These are phyloP conservation scores for Pachydiplax longipennis DNA, from an alignment of 2,888 invertebrate genomes.

Conservation along the genomic window DNA sequence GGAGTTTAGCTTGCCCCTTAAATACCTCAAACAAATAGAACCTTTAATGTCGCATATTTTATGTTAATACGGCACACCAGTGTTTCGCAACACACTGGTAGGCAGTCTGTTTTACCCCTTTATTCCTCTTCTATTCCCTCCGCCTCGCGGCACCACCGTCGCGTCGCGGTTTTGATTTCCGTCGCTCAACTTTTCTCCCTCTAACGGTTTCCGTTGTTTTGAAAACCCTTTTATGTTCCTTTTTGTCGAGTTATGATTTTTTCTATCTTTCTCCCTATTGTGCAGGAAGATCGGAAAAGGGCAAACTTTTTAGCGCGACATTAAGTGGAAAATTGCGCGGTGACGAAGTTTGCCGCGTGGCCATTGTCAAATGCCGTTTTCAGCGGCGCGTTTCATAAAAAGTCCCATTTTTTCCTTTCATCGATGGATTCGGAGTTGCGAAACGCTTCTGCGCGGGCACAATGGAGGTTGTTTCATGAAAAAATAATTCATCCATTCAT, in stretches of 20 bases:
- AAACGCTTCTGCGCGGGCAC: neutral
- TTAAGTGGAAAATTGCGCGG: neutral
- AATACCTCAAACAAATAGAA: neutral
- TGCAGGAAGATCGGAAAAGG: neutral
- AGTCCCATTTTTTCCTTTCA: neutral
- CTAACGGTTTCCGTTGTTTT: conserved; percentile 12
- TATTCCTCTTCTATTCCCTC: neutral
- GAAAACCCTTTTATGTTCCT: neutral
- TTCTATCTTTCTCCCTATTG: neutral
- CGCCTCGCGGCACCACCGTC: neutral
- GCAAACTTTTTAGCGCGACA: neutral
- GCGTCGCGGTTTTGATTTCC: neutral
- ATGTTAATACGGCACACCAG: neutral
- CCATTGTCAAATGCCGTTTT: neutral
- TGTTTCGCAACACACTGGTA: no score
- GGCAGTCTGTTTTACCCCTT: no score
- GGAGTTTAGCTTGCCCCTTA: no score
- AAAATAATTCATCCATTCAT: neutral
- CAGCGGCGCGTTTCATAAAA: neutral
- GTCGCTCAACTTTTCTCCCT: neutral
- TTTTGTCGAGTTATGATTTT: neutral
- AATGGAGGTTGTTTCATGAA: neutral
- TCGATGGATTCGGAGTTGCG: neutral
- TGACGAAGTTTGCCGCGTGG: neutral
- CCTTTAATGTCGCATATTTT: neutral